Base-by-base conservation (phyloP, 2,113 vertebrate genomes). In the Chaetorhynchus papuensis region DNA sequence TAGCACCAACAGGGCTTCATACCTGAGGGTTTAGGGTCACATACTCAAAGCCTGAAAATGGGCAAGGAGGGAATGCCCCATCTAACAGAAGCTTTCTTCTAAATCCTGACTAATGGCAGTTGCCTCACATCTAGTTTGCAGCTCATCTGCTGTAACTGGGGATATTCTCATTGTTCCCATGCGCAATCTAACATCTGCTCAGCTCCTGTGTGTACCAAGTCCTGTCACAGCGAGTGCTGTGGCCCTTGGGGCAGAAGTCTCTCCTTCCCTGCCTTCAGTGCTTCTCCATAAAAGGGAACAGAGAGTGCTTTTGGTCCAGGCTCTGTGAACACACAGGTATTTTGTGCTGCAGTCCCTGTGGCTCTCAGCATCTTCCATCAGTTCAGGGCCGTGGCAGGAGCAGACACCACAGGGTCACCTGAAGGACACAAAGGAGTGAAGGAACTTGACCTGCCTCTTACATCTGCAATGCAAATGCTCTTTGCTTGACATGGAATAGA, bases 341-440 rank as follows among this genome's bases (percentile, higher is more conserved):
- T 28, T 13, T 7, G 9, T 81, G 83, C 68, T 13, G 5, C 35
- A 64, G 70, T 10, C 56, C 13, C 4, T 1, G 4, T 12, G 54
- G 42, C 27, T 66, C n/a, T 82, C 26, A 10, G 60, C 56, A 56
- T 39, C 70, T 85, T 72, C 74, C 52, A n/a, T 20, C 3, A 2
- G 21, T 9, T 45, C 52, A 47, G 60, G 50, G 50, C 26, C 0
- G 3, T 0, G 4, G 72, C 64, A 89, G 69, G 44, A 85, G 27
- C 21, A 7, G 63, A 66, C 53, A 54, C 49, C 1, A 1, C 0
- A 1, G 41, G 30, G 69, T 45, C 7, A 6, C 8, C 27, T 10
- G 47, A 78, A 15, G 22, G 42, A 80, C 39, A 15, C 0, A 0
- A 23, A 44, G 45, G 50, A 87, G 21, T 0, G 0, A 83, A 89